Evolutionary conservation across 1,140 invertebrate genomes (phyloP).

Genomic region (Lordiphosa clarofinis): DNA sequence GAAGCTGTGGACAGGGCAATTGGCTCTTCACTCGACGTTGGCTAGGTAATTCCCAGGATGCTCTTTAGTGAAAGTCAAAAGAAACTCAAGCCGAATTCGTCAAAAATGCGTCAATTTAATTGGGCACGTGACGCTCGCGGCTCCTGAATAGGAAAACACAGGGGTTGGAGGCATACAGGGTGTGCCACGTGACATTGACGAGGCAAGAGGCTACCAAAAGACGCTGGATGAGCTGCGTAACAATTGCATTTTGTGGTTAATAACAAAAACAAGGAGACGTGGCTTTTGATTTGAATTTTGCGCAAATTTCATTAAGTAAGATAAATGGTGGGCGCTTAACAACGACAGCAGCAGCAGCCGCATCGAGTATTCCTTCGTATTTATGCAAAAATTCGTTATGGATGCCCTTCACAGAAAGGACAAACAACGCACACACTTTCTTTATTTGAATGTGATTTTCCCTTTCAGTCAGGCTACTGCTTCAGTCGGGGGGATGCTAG

Average conservation of each 20-base stretch:
- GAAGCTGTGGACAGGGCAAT: slow-evolving; percentile 1
- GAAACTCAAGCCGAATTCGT: slow-evolving; percentile 42
- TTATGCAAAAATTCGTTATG: slow-evolving; percentile 77
- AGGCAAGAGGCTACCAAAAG: slow-evolving; percentile 4
- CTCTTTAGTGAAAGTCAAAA: slow-evolving; percentile 44
- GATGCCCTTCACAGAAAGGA: slow-evolving; percentile 13
- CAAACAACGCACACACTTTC: slow-evolving; percentile 25
- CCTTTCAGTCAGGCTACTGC: too few relatives aligned
- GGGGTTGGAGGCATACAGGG: not conserved
- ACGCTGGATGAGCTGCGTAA: slow-evolving; percentile 16
- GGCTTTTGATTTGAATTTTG: slow-evolving; percentile 47
- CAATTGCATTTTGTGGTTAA: slow-evolving; percentile 46
- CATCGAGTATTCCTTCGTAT: slow-evolving; percentile 27
- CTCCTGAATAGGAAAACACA: slow-evolving; percentile 29
- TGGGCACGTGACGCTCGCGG: slow-evolving; percentile 65
- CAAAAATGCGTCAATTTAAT: slow-evolving; percentile 72
- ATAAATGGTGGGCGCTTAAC: slow-evolving; percentile 77
- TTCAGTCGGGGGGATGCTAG: too few relatives aligned
- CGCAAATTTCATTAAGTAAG: slow-evolving; percentile 79
- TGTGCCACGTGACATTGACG: slow-evolving; percentile 48
- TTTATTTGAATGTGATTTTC: slow-evolving; percentile 3
- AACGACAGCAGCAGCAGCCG: slow-evolving; percentile 32
- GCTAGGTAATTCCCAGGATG: slow-evolving; percentile 50
- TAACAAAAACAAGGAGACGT: slow-evolving; percentile 20
- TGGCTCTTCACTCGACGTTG: not conserved